These are phyloP conservation scores for Philaethria dido DNA, from an alignment of 2,888 invertebrate genomes.

Conservation along the genomic window DNA sequence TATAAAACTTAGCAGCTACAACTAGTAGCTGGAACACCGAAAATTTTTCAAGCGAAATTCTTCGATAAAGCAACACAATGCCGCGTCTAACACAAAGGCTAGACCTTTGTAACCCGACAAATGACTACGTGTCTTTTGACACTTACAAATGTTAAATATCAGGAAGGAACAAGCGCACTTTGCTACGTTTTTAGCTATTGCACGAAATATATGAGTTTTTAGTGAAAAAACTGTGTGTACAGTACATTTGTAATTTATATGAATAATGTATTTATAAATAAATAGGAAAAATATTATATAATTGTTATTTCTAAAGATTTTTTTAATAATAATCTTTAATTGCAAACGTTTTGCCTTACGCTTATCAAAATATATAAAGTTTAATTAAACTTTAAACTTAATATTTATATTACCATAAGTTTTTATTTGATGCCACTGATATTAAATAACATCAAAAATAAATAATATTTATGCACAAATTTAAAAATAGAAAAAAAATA, in stretches of 20 bases:
- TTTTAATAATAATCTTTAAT: too few relatives aligned
- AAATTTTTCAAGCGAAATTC: constrained; percentile 33
- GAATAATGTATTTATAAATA: too few relatives aligned
- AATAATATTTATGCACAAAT: too few relatives aligned
- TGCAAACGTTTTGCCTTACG: too few relatives aligned
- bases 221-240: background rate
- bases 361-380: too few relatives aligned
- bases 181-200: constrained; percentile 17
- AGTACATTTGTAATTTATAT: background rate
- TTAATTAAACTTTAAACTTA: too few relatives aligned
- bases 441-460: too few relatives aligned
- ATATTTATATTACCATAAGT: too few relatives aligned
- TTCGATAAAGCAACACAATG: constrained; percentile 33
- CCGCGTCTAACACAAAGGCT: constrained; percentile 31
- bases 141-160: constrained; percentile 40
- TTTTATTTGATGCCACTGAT: too few relatives aligned
- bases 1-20: constrained; percentile 11
- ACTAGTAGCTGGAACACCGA: background rate
- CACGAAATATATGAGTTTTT: background rate
- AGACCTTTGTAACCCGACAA: constrained; percentile 38
- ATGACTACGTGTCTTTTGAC: constrained; percentile 38
- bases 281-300: too few relatives aligned
- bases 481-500: too few relatives aligned
- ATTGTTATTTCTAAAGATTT: too few relatives aligned
- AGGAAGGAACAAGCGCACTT: constrained; percentile 21